Conservation (phyloP, 2,797 vertebrate species). For the Euthynnus affinis region DNA sequence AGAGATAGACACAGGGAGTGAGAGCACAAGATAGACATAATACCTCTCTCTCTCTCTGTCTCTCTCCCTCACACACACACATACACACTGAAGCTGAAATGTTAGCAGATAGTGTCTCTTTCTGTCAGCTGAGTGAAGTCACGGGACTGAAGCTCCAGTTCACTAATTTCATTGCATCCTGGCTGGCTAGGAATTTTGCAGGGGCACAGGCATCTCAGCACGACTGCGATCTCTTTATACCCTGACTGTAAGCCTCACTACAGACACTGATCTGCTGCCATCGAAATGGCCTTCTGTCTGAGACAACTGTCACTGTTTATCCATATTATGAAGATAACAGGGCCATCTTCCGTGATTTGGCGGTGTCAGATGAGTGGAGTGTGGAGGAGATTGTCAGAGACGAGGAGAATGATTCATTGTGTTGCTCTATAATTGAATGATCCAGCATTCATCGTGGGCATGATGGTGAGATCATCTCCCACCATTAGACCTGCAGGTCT, state of each 20-base stretch:
- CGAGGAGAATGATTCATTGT: constrained; percentile 77
- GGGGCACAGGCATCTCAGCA: constrained; percentile 29
- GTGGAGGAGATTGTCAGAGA: constrained; percentile 71
- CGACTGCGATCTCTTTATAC: constrained; percentile 34
- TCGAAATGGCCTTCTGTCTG: constrained; percentile 55
- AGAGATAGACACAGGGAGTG: constrained; percentile 39
- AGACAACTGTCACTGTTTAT: constrained; percentile 73
- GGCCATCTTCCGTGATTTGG: constrained; percentile 60
- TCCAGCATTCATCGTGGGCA: constrained; percentile 69
- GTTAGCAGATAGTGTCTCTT: constrained; percentile 49
- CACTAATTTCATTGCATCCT: constrained; percentile 65
- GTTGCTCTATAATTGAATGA: constrained; percentile 79
- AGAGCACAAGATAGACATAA: constrained; percentile 38
- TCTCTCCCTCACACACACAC: constrained; percentile 23
- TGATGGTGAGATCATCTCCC: constrained; percentile 72
- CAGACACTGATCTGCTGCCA: constrained; percentile 65
- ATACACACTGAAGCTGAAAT: constrained; percentile 37
- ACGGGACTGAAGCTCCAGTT: constrained; percentile 56
- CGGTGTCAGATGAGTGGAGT: constrained; percentile 70
- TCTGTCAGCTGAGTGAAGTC: constrained; percentile 69
- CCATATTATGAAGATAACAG: constrained; percentile 72
- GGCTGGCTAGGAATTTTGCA: constrained; percentile 50
- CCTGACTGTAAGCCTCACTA: constrained; percentile 36
- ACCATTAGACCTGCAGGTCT: constrained; percentile 50
- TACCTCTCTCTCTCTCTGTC: constrained; percentile 13